phyloP scores from a whole-genome alignment of 2,797 vertebrate genomes.

The Lepus oiostolus region DNA sequence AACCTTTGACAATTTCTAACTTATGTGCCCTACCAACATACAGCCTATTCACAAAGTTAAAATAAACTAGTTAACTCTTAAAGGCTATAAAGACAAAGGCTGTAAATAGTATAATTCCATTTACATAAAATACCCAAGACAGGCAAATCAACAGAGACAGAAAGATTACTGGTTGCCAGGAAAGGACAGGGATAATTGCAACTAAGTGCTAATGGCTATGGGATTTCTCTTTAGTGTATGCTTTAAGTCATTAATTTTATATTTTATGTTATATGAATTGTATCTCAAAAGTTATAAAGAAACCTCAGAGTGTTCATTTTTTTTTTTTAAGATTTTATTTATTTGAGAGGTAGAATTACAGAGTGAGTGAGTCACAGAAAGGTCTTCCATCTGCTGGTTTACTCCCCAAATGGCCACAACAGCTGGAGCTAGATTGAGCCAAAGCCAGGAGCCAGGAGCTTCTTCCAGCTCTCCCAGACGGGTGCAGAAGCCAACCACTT shows the following conservation, averaged over 20 bases:
- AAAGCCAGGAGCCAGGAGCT: no score
- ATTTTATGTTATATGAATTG: constrained; percentile 4
- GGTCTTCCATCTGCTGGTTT: no score
- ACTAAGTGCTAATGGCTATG: background rate
- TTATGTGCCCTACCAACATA: constrained; percentile 16
- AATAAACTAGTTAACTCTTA: constrained; percentile 10
- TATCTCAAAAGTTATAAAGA: constrained; percentile 43
- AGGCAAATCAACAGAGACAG: constrained; percentile 40
- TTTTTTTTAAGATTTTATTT: no score
- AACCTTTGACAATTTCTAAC: background rate
- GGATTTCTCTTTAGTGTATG: background rate
- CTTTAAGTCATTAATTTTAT: background rate
- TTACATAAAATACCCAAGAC: background rate
- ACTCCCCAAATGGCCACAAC: no score
- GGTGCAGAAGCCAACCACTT: no score
- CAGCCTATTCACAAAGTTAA: background rate
- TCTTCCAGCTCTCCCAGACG: no score
- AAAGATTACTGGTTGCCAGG: background rate
- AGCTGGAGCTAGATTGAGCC: no score
- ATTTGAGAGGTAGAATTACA: no score
- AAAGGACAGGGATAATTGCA: background rate
- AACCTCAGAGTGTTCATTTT: background rate
- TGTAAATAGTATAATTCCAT: background rate
- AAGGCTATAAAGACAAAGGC: background rate
- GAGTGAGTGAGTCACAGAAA: no score